These are phyloP conservation scores for Philaethria dido DNA, from an alignment of 2,888 invertebrate species.

Conservation along the genomic window DNA sequence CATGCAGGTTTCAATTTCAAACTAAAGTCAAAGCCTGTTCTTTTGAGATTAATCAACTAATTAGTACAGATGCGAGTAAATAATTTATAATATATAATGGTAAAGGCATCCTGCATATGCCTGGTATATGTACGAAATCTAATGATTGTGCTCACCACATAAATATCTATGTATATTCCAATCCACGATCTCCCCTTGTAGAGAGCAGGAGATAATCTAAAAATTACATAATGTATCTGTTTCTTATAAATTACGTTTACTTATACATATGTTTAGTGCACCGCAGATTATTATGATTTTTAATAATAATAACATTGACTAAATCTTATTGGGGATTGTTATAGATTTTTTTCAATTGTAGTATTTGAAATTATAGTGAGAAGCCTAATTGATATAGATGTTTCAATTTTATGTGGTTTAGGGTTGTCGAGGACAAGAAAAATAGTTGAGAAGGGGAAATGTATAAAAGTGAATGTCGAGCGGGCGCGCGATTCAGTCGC, in stretches of 20 bases:
- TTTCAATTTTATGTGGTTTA: conserved; percentile 36
- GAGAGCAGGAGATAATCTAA: too few relatives aligned
- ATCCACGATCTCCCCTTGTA: too few relatives aligned
- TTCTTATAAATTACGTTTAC: too few relatives aligned
- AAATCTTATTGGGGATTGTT: neutral
- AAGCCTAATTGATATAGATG: neutral
- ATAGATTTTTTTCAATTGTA: too few relatives aligned
- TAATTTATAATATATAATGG: neutral
- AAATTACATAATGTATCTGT: too few relatives aligned
- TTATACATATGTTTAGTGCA: too few relatives aligned
- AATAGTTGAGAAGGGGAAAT: conserved; percentile 66
- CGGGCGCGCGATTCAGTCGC: conserved; percentile 73
- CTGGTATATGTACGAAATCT: too few relatives aligned
- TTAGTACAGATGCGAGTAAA: neutral
- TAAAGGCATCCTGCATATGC: too few relatives aligned
- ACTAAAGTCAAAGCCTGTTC: neutral
- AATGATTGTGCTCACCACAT: too few relatives aligned
- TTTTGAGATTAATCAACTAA: neutral
- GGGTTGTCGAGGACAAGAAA: conserved; percentile 59
- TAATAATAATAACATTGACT: neutral
- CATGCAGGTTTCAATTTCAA: neutral
- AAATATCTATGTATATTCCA: too few relatives aligned
- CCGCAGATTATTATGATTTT: too few relatives aligned
- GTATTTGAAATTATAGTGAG: neutral
- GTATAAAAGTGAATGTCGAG: conserved; percentile 73